Conservation (phyloP, 2,888 invertebrate species). For the Ochropleura plecta region DNA sequence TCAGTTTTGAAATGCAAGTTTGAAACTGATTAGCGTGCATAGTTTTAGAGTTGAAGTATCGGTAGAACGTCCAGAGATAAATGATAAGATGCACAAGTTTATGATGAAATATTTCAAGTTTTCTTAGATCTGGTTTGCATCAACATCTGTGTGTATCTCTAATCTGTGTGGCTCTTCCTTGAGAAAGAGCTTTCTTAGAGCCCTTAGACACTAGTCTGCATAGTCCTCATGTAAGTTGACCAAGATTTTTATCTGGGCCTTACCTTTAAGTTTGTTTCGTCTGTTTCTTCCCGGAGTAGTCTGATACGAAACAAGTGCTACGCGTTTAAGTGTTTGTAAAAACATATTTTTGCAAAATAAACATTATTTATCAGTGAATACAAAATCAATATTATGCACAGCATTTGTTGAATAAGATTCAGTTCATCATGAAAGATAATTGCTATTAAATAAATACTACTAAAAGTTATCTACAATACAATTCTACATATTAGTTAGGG, state of each 20-base stretch:
- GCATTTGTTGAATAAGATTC: not conserved
- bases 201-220: too few species aligned
- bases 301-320: too few species aligned
- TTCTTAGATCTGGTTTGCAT: not conserved
- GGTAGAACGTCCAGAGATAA: not conserved
- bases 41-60: slow-evolving; percentile 4
- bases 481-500: not conserved
- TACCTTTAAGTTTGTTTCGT: too few species aligned
- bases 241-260: too few species aligned
- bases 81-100: not conserved
- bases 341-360: too few species aligned
- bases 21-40: slow-evolving; percentile 13
- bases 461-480: not conserved
- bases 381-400: not conserved
- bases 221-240: too few species aligned
- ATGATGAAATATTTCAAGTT: not conserved
- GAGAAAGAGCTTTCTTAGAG: too few species aligned
- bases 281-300: too few species aligned
- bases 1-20: slow-evolving; percentile 42
- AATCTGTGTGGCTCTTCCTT: too few species aligned
- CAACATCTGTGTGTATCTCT: too few species aligned
- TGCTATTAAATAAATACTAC: not conserved
- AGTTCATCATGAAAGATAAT: not conserved
- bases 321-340: too few species aligned
- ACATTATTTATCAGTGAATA: too few species aligned